Evolutionary conservation across 2,113 vertebrate genomes (phyloP).

Genomic region (Xiphias gladius): DNA sequence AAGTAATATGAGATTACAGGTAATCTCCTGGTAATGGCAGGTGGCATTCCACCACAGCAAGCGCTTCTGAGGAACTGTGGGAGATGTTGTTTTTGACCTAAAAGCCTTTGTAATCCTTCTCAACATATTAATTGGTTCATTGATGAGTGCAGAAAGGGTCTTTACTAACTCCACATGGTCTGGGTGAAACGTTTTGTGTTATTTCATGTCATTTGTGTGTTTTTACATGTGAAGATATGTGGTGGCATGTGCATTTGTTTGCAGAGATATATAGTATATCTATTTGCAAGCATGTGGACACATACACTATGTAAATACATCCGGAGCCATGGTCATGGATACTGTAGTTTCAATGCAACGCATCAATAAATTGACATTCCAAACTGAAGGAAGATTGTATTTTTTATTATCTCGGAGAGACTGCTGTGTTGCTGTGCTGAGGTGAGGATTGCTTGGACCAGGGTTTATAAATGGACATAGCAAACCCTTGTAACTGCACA

Average conservation of each 20-base stretch:
- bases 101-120: constrained; percentile 63
- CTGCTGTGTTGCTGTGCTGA: no score
- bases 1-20: constrained; percentile 84
- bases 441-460: no score
- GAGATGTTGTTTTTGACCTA: constrained; percentile 68
- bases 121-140: constrained; percentile 61
- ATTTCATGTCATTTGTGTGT: constrained; percentile 7
- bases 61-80: constrained; percentile 43
- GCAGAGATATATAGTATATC: constrained; percentile 19
- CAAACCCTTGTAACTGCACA: no score
- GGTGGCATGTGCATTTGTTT: constrained; percentile 6
- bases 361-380: not conserved
- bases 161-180: constrained; percentile 29
- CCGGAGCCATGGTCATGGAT: not conserved
- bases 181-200: not conserved
- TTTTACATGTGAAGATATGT: constrained; percentile 19
- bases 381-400: not conserved
- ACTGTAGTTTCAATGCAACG: not conserved
- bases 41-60: constrained; percentile 66
- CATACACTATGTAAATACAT: not conserved
- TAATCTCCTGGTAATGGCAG: constrained; percentile 79
- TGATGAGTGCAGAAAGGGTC: constrained; percentile 48
- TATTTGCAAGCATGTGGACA: constrained; percentile 7
- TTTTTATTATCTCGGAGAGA: no score
- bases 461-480: no score